phyloP scores from a whole-genome alignment of 2,113 vertebrate species.

The Chionodraco myersi region DNA sequence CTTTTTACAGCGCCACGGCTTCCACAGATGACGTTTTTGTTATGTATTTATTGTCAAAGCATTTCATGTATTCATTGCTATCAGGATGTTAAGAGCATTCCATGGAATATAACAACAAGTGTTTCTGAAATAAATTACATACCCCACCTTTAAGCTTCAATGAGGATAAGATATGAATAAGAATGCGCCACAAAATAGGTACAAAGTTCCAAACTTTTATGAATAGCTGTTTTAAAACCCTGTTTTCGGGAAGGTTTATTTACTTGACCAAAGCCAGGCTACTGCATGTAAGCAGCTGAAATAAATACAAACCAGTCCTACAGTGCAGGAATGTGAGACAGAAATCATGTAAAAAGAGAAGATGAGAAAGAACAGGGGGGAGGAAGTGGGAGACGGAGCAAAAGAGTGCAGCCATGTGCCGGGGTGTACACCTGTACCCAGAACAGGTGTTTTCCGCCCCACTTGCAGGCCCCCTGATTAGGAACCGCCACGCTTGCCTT shows the following conservation, averaged over 20 bases:
- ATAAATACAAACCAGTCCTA: slow-evolving; percentile 16
- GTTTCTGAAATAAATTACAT: no score
- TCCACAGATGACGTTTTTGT: no score
- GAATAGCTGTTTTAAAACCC: background rate
- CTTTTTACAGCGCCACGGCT: no score
- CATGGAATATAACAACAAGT: no score
- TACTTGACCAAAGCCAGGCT: background rate
- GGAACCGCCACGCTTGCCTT: slow-evolving; percentile 76
- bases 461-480: slow-evolving; percentile 78
- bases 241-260: background rate
- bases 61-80: no score
- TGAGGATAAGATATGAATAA: no score
- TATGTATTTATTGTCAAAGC: no score
- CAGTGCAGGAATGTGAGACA: slow-evolving; percentile 47
- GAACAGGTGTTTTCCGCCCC: slow-evolving; percentile 82
- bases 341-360: slow-evolving; percentile 47
- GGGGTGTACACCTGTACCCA: slow-evolving; percentile 74
- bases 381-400: slow-evolving; percentile 9
- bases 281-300: background rate
- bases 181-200: no score
- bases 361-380: background rate
- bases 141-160: no score
- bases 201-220: background rate
- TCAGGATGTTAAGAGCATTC: no score
- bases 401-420: slow-evolving; percentile 63